phyloP scores from a whole-genome alignment of 1,140 invertebrate species.

The Aleiodes sp. region DNA sequence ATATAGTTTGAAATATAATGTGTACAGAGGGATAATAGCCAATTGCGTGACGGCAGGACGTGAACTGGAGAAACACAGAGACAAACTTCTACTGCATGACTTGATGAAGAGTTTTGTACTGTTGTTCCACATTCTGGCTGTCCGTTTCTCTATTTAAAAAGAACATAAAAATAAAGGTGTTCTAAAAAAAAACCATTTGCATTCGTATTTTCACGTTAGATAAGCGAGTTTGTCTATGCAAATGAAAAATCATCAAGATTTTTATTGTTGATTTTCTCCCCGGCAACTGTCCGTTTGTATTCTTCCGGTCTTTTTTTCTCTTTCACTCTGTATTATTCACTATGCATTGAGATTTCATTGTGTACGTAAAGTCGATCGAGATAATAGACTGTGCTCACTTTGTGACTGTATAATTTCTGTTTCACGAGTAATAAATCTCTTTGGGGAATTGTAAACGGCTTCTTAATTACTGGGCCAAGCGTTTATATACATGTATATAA shows the following conservation, averaged over 20 bases:
- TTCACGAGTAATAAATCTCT: not conserved
- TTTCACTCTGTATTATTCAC: not conserved
- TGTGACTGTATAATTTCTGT: not conserved
- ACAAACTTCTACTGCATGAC: conserved; percentile 11
- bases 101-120: conserved; percentile 15
- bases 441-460: not conserved
- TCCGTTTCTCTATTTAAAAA: not conserved
- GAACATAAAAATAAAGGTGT: not conserved
- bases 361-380: not conserved
- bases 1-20: conserved; percentile 11
- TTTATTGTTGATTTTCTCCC: not conserved
- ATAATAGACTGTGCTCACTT: not conserved
- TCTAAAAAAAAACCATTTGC: not conserved
- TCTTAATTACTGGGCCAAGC: not conserved
- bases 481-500: not conserved
- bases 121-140: conserved; percentile 17
- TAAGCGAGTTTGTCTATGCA: conserved; percentile 12
- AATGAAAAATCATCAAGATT: conserved; percentile 22
- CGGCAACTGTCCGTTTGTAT: not conserved
- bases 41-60: conserved; percentile 29
- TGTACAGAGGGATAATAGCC: conserved; percentile 21
- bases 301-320: not conserved
- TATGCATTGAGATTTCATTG: not conserved
- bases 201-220: conserved; percentile 13
- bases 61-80: conserved; percentile 9